Evolutionary conservation across 2,888 invertebrate genomes (phyloP).

Genomic region (Drosophila austrosaltans): DNA sequence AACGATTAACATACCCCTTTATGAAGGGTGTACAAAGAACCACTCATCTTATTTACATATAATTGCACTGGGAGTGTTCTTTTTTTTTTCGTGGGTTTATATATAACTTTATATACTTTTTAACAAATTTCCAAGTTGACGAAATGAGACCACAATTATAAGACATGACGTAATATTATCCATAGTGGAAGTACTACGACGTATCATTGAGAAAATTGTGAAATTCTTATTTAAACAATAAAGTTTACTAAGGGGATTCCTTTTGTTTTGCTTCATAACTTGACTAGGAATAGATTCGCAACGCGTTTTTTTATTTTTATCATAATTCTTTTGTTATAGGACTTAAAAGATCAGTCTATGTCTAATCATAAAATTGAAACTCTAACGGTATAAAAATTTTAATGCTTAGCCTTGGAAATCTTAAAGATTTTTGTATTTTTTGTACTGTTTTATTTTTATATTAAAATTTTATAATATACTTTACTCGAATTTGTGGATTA

Average conservation of each 20-base stretch:
- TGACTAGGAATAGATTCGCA: too few relatives aligned
- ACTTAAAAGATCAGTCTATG: not conserved
- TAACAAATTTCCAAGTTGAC: not conserved
- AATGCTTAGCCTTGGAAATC: not conserved
- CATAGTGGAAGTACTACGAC: not conserved
- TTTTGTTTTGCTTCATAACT: too few relatives aligned
- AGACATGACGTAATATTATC: not conserved
- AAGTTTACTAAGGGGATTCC: too few relatives aligned
- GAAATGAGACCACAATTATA: not conserved
- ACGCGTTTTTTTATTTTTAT: too few relatives aligned
- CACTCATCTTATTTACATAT: not conserved
- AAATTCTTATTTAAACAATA: too few relatives aligned
- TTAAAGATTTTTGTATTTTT: not conserved
- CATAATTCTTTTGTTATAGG: not conserved
- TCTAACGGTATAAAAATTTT: not conserved
- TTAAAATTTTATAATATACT: not conserved
- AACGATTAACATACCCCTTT: not conserved
- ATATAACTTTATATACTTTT: not conserved
- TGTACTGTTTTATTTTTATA: not conserved
- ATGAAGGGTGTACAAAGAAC: not conserved
- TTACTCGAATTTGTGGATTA: slow-evolving; percentile 7
- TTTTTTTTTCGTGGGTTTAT: not conserved
- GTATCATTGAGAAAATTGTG: not conserved
- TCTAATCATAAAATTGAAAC: not conserved
- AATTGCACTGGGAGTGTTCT: not conserved